Evolutionary conservation across 2,113 vertebrate species (phyloP), one percentile per base, ranked within the genome.

Genomic region (Gavia stellata): DNA sequence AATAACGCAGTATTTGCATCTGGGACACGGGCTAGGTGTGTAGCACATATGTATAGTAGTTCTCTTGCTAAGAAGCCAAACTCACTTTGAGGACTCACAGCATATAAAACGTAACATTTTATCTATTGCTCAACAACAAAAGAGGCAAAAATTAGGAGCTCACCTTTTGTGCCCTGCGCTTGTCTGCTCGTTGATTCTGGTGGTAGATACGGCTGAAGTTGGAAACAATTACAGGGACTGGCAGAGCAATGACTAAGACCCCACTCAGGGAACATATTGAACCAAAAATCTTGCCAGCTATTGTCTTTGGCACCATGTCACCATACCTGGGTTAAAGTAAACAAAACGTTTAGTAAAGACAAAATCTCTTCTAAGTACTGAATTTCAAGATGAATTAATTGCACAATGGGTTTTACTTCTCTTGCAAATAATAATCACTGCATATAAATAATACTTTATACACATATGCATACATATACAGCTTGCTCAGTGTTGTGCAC

Each of bases 131-230:
- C 25, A 77, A 15, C 25, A 83, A 44, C 29, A 66, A 62, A 73
- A 75, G 14, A 10, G 17, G 20, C 16, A 25, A 79, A 86, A 92
- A 55, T 31, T 7, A 52, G 34, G 7, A 95, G 36, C 94, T 93
- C 97, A 99, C 99, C 99, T 99, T 99, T 88, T 99, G 99, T 7
- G 99, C 99, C 50, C 98, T 98, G 25, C 99, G 98, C 95, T 99
- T 99, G 97, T 99, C 99, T 10, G 99, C 98, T 28, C 99, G 98
- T 97, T 99, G 99, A 70, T 99, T 99, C 97, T 99, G 99, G 96
- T 99, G 99, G 98, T 99, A 99, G 96, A 99, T 99, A 9, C 99
- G 99, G 96, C 99, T 99, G 98, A 99, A 99, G 98, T 99, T 99
- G 95, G 99, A 99, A 55, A 99, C 99, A 53, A 99, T 99, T 90